phyloP scores from a whole-genome alignment of 2,888 invertebrate species.

The Amiota minor region DNA sequence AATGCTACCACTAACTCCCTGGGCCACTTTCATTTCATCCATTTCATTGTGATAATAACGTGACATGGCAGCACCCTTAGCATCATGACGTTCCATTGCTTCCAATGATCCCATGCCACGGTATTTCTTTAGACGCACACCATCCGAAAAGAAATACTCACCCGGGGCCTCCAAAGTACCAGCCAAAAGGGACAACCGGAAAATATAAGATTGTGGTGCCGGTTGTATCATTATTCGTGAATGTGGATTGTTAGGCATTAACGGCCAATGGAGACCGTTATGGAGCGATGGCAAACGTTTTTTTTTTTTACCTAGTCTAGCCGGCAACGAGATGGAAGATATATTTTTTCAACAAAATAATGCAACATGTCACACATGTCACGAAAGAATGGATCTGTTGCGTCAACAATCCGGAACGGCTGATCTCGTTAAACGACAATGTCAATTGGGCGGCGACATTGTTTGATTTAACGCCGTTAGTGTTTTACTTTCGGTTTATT shows the following conservation, averaged over 20 bases:
- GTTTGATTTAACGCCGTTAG: background rate
- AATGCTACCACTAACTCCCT: conserved; percentile 98
- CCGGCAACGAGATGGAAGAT: too few relatives aligned
- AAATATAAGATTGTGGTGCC: too few relatives aligned
- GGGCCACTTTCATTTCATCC: conserved; percentile 97
- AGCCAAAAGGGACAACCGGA: conserved; percentile 95
- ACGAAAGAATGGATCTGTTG: too few relatives aligned
- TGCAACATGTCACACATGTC: too few relatives aligned
- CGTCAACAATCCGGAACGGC: background rate
- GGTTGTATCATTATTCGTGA: too few relatives aligned
- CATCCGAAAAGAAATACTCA: conserved; percentile 98
- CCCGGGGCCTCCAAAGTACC: conserved; percentile 99
- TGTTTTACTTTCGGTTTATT: background rate
- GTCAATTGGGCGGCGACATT: background rate
- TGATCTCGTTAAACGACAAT: background rate
- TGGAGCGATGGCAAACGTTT: too few relatives aligned
- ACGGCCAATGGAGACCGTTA: too few relatives aligned
- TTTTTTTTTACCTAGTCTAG: too few relatives aligned
- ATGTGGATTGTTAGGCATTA: too few relatives aligned
- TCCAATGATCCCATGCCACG: conserved; percentile 99
- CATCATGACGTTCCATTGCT: conserved; percentile 96
- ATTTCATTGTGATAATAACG: conserved; percentile 89
- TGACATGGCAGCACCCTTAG: conserved; percentile 88
- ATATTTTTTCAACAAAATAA: too few relatives aligned
- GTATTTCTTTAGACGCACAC: conserved; percentile 97